Base-by-base conservation (phyloP, 2,888 invertebrate genomes). In the Siphonodentalium dalli region DNA sequence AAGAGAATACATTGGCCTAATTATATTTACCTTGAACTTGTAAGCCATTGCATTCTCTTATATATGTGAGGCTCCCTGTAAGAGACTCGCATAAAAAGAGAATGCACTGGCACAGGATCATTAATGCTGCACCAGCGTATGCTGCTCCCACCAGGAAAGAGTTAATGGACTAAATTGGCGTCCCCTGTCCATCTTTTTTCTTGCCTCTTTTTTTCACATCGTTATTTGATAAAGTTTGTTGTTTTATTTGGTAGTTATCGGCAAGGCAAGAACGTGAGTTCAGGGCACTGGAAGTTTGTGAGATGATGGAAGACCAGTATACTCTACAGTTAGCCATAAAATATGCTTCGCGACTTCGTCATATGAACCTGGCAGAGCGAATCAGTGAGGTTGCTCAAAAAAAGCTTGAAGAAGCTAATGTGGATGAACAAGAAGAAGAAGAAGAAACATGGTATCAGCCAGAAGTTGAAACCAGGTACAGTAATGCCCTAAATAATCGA, bases 271-370 rank as follows among this genome's bases (percentile, higher is more conserved):
- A 91, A 78, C 86, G 90, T 63, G 94, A 96, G 75, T 89, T 88
- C 69, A 86, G 95, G 34, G 95, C 93, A 0, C 83, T 92, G 41
- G 95, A 96, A 81, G 84, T 95, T 18, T 90, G 93, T 80, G 89
- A 91, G 73, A 84, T 93, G 67, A 86, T 95, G 72, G 88, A 88
- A 21, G 89, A 90, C 70, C 87, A 88, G 2, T 88, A 89, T 38
- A 84, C 93, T 0, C 82, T 94, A 31, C 90, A 90, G 59, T 83
- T 93, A 31, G 93, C 93, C 1, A 88, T 91, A n/a, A 92, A 91
- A 77, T 96, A 94, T 82, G 92, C 94, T 0, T 87, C 88, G 0
- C 88, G 90, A 63, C 84, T 90, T 11, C 89, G 91, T 23, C 87
- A 89, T 66, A 87, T 88, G 67, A 88, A 90, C 70, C 84, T 96